Base-by-base conservation (phyloP, 2,888 invertebrate genomes). In the Amblyjoppa proteus region DNA sequence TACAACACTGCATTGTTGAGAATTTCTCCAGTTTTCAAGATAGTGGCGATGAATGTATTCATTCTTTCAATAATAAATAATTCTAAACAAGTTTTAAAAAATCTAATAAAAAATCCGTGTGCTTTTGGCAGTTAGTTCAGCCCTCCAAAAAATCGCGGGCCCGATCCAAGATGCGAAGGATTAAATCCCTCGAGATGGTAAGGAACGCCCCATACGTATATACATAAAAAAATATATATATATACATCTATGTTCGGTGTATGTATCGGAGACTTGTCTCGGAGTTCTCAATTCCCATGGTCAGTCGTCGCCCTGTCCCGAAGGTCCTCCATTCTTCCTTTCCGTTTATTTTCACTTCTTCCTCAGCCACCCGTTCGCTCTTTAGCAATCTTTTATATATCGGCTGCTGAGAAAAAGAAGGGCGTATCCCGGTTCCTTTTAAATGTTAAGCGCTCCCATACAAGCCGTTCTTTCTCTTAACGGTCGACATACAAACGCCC, bases 271-370 rank as follows among this genome's bases (percentile, higher is more conserved):
- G 70, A 69, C 31, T 75, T 74, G 34, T 75, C 80, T 51, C 20
- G 20, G 28, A 75, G 70, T 66, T 78, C 31, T 78, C 31, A n/a
- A 56, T 64, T 85, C 28, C 45, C 31, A 31, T 49, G 81, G 58
- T 81, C 77, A 56, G 70, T 85, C 66, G 56, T 85, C 66, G 53
- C 70, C 56, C 66, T 31, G 69, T 81, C 64, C 77, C 81, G 45
- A 74, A 34, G 76, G 51, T 75, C 69, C 61, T 69, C 20, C 69
- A 51, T 76, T 70, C 64, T 41, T 73, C 64, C 69, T 31, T 28
- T 49, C 45, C 38, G 31, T 56, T 70, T 79, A 28, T 61, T 31
- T 70, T 31, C 34, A 45, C 45, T 53, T 66, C 58, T 25, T 45
- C 53, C 53, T 28, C 9, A 7, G 51, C 49, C 31, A 6, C 5